Percentiles rank a stretch among this genome's conserved stretches.
These are phyloP conservation scores for Acrossocheilus wenchowensis DNA, from an alignment of 2,797 vertebrate species.

Conservation along the genomic window DNA sequence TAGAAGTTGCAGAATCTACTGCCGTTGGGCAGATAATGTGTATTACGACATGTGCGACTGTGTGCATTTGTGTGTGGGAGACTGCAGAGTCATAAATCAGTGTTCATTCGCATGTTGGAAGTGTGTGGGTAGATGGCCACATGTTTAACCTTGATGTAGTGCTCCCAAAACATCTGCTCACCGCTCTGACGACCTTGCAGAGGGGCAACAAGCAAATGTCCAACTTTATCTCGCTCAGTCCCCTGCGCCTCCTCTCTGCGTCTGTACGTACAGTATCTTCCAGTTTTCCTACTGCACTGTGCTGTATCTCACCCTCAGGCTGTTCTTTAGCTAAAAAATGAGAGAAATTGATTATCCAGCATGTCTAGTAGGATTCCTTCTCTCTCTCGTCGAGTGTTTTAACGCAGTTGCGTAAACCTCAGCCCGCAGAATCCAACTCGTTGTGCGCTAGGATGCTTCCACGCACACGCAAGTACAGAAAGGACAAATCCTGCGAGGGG, in stretches of 20 bases:
- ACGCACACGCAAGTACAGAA: slow-evolving; percentile 51
- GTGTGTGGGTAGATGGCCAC: not conserved
- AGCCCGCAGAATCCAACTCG: slow-evolving; percentile 26
- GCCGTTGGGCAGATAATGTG: not conserved
- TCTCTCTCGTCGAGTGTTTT: slow-evolving; percentile 34
- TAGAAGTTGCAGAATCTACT: not conserved
- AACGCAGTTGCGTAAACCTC: slow-evolving; percentile 52
- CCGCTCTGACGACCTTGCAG: slow-evolving; percentile 22
- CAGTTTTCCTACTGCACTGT: slow-evolving; percentile 34
- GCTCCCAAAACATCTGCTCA: slow-evolving; percentile 28
- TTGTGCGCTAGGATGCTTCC: slow-evolving; percentile 30
- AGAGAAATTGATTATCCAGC: slow-evolving; percentile 70
- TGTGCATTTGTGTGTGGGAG: not conserved
- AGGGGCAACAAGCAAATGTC: not conserved
- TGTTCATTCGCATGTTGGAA: slow-evolving; percentile 7
- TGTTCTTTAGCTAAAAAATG: slow-evolving; percentile 66
- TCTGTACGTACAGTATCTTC: not conserved
- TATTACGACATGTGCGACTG: not conserved
- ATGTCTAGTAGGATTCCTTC: slow-evolving; percentile 58
- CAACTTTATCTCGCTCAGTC: not conserved
- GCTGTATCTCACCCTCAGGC: slow-evolving; percentile 57
- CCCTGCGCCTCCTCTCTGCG: not conserved
- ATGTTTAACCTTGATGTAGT: slow-evolving; percentile 40
- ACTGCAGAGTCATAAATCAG: slow-evolving; percentile 50
- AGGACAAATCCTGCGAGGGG: slow-evolving; percentile 69